Base-by-base conservation (phyloP, 2,888 invertebrate genomes). In the Ganaspis brasiliensis region DNA sequence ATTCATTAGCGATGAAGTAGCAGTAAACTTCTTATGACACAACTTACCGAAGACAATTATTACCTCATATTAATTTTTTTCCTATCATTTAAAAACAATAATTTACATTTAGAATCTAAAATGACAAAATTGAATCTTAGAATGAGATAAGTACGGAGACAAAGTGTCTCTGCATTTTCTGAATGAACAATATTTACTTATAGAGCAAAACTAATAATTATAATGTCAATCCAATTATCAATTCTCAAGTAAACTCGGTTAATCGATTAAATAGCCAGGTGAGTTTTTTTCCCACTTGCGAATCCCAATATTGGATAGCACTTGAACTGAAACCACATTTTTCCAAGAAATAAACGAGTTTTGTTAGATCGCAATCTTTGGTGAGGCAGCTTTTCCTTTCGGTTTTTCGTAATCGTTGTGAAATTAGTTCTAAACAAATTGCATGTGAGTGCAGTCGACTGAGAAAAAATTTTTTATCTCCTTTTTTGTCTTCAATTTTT, bases 341-440 rank as follows among this genome's bases (percentile, higher is more conserved):
- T 35, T 45, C 9, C 45, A 40, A 26, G n/a, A 67, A 24, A 67
- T 67, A 45, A 67, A 67, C 67, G 24, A 67, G 67, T 67, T 67
- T 40, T 67, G 19, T 40, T 9, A 45, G 40, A 45, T 67, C 14
- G 45, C 45, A 67, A 67, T 67, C 67, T 45, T 67, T 45, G 45
- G 67, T 26, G 45, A 67, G 45, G 24, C 45, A 45, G 45, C 45
- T 67, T 67, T 67, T 67, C 45, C 67, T 67, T 67, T 45, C 26
- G 45, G 24, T 67, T 67, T 45, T 40, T 67, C n/a, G 67, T 67
- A n/a, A 26, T 0, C n/a, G 24, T 45, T 63, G 14, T 21, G 63
- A 63, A 63, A 63, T 63, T 14, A 45, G 26, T 63, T 63, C 45
- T 45, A 40, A 5, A 67, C 14, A 67, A 67, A 45, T 24, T 45